Percentiles rank a stretch among this genome's conserved stretches.
Conservation (phyloP, 2,888 invertebrate species). For the Luperina testacea region DNA sequence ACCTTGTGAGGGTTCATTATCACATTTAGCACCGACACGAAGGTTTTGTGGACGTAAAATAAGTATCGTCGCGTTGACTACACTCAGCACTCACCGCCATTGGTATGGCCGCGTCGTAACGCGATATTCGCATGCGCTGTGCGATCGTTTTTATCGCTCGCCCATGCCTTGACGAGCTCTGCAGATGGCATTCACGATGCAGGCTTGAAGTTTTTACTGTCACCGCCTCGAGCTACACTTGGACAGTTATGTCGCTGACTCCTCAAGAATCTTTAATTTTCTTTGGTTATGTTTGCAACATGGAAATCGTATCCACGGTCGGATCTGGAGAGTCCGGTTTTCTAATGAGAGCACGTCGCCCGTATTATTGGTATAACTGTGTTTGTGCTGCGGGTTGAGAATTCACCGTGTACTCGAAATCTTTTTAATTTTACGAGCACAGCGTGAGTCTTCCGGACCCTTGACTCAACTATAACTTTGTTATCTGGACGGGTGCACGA, state of each 20-base stretch:
- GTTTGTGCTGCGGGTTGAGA: constrained; percentile 46
- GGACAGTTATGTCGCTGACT: constrained; percentile 80
- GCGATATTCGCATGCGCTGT: constrained; percentile 80
- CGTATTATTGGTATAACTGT: constrained; percentile 61
- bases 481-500: constrained; percentile 51
- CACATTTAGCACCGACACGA: constrained; percentile 71
- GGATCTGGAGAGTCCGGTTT: constrained; percentile 63
- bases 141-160: constrained; percentile 81
- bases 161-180: constrained; percentile 78
- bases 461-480: constrained; percentile 43
- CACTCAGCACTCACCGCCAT: constrained; percentile 69
- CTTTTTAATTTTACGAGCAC: constrained; percentile 52
- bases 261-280: constrained; percentile 75
- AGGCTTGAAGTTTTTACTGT: constrained; percentile 80
- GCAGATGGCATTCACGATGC: constrained; percentile 82
- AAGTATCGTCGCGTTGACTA: constrained; percentile 65
- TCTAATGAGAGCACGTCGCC: constrained; percentile 64
- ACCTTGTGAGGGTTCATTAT: constrained; percentile 73
- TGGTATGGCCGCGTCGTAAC: constrained; percentile 76
- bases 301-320: constrained; percentile 67
- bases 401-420: constrained; percentile 50
- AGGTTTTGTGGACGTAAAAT: constrained; percentile 63
- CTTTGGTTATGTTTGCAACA: constrained; percentile 69
- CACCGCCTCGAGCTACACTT: constrained; percentile 73
- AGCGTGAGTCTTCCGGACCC: constrained; percentile 44